Base-by-base conservation (phyloP, 2,113 vertebrate genomes). In the Pitta sordida region DNA sequence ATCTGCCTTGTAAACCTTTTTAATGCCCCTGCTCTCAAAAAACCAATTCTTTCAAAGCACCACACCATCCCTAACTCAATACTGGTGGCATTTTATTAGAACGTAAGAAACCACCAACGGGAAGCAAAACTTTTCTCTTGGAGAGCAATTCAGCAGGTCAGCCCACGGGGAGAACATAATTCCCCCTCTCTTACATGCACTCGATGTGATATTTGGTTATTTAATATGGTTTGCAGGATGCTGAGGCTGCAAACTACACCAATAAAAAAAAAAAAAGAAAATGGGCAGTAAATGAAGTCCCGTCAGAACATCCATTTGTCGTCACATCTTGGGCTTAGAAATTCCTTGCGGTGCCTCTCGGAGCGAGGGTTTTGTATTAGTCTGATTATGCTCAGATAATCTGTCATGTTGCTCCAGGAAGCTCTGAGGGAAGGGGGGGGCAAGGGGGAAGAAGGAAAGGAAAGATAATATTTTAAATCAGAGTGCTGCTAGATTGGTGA, bases 311-410 rank as follows among this genome's bases (percentile, higher is more conserved):
- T 68, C 44, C 34, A 64, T 93, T 91, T 36, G 10, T 75, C 7
- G 1, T 48, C 65, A 55, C 36, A 15, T 74, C 58, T 65, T 0
- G 2, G 65, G 37, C 41, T 92, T 44, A 79, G 68, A 94, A 95
- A 94, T 90, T 84, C 69, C 89, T 95, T 1, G 1, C 0, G 0
- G 59, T 85, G 67, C 48, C 52, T 87, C 84, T 91, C 13, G 46
- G 65, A 93, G 48, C 1, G 4, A 94, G 36, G 43, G 63, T 19
- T 96, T 74, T 69, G 60, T 88, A 59, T 95, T 91, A 93, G 69
- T 95, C 46, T 96, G 97, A 95, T 94, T 95, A 91, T 48, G n/a
- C n/a, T 52, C 91, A 89, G 87, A 95, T 94, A 91, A 96, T 90
- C 73, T 89, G 82, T 88, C 70, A 69, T 41, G 64, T 87, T 94